Evolutionary conservation across 2,797 vertebrate genomes (phyloP).

Genomic region (Phoxinus dragarum): DNA sequence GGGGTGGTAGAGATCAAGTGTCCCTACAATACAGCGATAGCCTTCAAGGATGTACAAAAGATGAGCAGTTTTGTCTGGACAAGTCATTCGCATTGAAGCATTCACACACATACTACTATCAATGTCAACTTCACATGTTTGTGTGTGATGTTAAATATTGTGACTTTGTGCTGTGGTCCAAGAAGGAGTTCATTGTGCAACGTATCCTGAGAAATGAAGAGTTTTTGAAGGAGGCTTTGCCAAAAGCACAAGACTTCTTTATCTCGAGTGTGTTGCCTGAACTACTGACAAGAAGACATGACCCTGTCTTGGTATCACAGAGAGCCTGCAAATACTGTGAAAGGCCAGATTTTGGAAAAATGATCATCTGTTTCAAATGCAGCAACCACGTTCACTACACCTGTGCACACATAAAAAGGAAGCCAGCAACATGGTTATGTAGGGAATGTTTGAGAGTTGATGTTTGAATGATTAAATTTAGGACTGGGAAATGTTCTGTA

Average conservation of each 20-base stretch:
- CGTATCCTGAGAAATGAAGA: neutral
- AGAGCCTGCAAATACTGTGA: slow-evolving; percentile 19
- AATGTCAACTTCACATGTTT: too few species aligned
- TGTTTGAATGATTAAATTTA: too few species aligned
- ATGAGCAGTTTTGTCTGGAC: too few species aligned
- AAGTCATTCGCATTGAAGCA: too few species aligned
- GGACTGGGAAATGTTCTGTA: too few species aligned
- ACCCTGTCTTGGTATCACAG: slow-evolving; percentile 13
- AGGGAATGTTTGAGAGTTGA: too few species aligned
- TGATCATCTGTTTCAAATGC: slow-evolving; percentile 25
- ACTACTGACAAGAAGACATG: slow-evolving; percentile 34
- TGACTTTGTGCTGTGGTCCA: slow-evolving; percentile 13
- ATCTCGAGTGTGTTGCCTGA: slow-evolving; percentile 26
- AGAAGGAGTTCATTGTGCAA: neutral
- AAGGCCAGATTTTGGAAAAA: slow-evolving; percentile 34
- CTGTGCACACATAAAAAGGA: slow-evolving; percentile 26
- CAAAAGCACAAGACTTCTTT: slow-evolving; percentile 5
- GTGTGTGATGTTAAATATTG: too few species aligned
- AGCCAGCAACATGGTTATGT: neutral
- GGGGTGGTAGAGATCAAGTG: too few species aligned
- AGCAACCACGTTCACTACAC: slow-evolving; percentile 4
- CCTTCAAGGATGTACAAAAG: too few species aligned
- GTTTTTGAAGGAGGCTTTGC: slow-evolving; percentile 7
- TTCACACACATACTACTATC: too few species aligned
- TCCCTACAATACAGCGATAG: too few species aligned